These are phyloP conservation scores for Drosophila sp. DNA, from an alignment of 1,140 invertebrate genomes.

Conservation along the genomic window DNA sequence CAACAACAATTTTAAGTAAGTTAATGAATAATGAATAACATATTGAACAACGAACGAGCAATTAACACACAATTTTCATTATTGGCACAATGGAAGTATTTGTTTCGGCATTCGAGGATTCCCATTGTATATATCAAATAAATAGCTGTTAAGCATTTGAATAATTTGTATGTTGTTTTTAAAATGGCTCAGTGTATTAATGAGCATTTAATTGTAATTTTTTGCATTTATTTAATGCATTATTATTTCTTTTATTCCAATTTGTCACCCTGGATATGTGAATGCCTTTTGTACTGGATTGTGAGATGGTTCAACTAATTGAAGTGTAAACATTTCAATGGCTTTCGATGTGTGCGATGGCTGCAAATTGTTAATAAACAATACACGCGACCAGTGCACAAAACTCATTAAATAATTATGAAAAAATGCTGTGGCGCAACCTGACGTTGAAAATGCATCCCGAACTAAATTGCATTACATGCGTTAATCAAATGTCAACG, in stretches of 20 bases:
- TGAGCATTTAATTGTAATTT: slow-evolving; percentile 73
- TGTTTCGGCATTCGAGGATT: slow-evolving; percentile 5
- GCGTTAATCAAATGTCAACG: slow-evolving; percentile 72
- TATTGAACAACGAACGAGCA: slow-evolving; percentile 67
- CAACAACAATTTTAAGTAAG: slow-evolving; percentile 38
- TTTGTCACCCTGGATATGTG: slow-evolving; percentile 28
- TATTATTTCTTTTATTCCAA: slow-evolving; percentile 4
- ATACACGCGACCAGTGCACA: slow-evolving; percentile 36
- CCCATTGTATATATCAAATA: slow-evolving; percentile 45
- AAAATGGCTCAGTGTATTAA: slow-evolving; percentile 62
- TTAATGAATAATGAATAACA: slow-evolving; percentile 72
- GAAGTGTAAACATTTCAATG: slow-evolving; percentile 77
- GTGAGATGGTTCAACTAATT: slow-evolving; percentile 55
- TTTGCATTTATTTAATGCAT: too few species aligned
- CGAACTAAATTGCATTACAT: slow-evolving; percentile 69
- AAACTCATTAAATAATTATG: slow-evolving; percentile 72
- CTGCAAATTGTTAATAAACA: slow-evolving; percentile 62
- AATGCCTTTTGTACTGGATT: slow-evolving; percentile 12
- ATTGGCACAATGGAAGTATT: slow-evolving; percentile 39
- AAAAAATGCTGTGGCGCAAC: slow-evolving; percentile 15
- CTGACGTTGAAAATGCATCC: background rate
- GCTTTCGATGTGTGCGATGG: slow-evolving; percentile 35
- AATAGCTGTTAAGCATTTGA: slow-evolving; percentile 49
- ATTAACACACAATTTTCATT: slow-evolving; percentile 77
- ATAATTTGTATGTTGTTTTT: slow-evolving; percentile 55